Evolutionary conservation across 2,113 vertebrate species (phyloP).

Genomic region (Alces alces): DNA sequence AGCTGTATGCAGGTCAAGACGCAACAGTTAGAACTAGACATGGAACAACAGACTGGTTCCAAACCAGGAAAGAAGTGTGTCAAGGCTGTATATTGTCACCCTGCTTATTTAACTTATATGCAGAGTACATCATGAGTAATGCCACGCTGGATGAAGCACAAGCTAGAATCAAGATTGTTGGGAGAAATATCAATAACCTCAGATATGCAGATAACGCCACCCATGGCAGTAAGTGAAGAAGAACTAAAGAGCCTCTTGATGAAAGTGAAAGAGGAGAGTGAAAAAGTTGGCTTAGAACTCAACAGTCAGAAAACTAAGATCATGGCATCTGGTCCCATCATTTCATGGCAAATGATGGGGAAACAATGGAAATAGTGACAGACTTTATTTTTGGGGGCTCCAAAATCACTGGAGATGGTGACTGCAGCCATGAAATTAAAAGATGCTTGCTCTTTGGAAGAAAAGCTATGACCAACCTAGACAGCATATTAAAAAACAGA

Average conservation of each 20-base stretch:
- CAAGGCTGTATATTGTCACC: background rate
- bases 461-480: background rate
- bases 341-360: background rate
- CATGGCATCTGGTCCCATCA: background rate
- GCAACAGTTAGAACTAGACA: background rate
- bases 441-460: background rate
- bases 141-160: background rate
- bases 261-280: background rate
- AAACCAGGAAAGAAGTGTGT: background rate
- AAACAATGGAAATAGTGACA: background rate
- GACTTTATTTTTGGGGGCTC: background rate
- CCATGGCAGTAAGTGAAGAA: background rate
- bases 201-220: background rate
- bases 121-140: background rate
- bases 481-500: background rate
- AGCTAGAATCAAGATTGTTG: background rate
- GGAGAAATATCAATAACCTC: background rate
- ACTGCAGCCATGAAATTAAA: background rate
- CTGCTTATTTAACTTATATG: background rate
- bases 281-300: background rate
- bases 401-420: background rate
- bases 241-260: background rate
- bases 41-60: background rate
- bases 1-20: background rate
- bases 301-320: background rate